Evolutionary conservation across 2,888 invertebrate species (phyloP).

Genomic region (Yponomeuta cagnagella): DNA sequence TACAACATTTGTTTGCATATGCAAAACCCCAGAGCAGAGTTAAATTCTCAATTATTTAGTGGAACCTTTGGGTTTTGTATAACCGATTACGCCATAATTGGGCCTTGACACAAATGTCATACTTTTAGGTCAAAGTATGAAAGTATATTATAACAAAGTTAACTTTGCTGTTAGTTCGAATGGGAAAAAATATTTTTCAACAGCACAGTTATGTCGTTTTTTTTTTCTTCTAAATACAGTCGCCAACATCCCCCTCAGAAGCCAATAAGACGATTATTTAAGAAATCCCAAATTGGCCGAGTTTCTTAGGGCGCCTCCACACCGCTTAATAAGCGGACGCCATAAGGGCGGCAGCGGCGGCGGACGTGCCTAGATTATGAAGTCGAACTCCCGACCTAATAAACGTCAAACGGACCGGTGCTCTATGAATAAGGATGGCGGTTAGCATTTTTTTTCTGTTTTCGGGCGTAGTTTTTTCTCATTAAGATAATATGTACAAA

Average conservation of each 20-base stretch:
- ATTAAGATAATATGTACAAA: background rate
- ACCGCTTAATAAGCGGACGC: background rate
- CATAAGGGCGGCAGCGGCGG: background rate
- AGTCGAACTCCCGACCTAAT: background rate
- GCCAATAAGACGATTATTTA: constrained; percentile 1
- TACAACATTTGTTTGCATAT: too few relatives aligned
- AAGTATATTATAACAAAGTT: too few relatives aligned
- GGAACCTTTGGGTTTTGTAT: too few relatives aligned
- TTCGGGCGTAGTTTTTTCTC: background rate
- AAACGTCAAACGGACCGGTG: background rate
- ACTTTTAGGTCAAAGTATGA: too few relatives aligned
- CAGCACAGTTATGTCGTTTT: background rate
- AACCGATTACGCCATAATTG: too few relatives aligned
- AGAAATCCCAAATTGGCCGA: background rate
- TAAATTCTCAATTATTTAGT: too few relatives aligned
- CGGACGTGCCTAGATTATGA: background rate
- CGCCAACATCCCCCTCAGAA: background rate
- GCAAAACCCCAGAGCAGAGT: too few relatives aligned
- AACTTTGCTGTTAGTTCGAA: too few relatives aligned
- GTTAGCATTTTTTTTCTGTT: background rate
- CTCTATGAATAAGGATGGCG: background rate
- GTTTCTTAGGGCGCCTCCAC: background rate
- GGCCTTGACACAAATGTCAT: too few relatives aligned
- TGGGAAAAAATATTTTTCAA: too few relatives aligned
- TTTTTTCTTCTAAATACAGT: background rate